These are phyloP conservation scores for Macroglossus sobrinus DNA, from an alignment of 2,113 vertebrate genomes.

Conservation along the genomic window DNA sequence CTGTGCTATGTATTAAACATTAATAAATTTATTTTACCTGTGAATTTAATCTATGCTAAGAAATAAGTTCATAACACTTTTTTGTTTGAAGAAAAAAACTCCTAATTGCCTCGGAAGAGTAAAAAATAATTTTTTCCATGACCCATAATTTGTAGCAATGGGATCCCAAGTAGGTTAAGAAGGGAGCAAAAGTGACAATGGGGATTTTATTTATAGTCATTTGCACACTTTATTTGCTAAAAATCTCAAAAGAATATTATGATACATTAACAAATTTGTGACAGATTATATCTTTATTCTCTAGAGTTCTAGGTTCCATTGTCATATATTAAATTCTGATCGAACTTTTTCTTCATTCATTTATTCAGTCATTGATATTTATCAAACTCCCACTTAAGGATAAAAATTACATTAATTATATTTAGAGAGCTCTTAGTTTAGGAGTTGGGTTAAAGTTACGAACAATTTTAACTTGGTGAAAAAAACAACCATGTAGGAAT, in stretches of 20 bases:
- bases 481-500: not conserved
- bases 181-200: not conserved
- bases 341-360: not conserved
- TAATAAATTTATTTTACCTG: not conserved
- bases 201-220: not conserved
- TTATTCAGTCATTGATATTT: not conserved
- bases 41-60: not conserved
- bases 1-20: not conserved
- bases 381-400: not conserved
- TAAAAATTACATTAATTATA: not conserved
- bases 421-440: not conserved
- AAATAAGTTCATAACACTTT: not conserved
- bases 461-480: not conserved
- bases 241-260: not conserved
- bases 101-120: not conserved
- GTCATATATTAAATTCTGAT: not conserved
- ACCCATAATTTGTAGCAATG: not conserved
- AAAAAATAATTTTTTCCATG: not conserved
- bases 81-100: not conserved
- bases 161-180: not conserved
- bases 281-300: not conserved
- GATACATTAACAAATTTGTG: not conserved
- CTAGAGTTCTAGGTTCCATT: not conserved
- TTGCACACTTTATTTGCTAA: not conserved
- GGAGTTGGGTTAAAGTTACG: not conserved